Base-by-base conservation (phyloP, 1,140 invertebrate species). In the Nasonia longicornis region DNA sequence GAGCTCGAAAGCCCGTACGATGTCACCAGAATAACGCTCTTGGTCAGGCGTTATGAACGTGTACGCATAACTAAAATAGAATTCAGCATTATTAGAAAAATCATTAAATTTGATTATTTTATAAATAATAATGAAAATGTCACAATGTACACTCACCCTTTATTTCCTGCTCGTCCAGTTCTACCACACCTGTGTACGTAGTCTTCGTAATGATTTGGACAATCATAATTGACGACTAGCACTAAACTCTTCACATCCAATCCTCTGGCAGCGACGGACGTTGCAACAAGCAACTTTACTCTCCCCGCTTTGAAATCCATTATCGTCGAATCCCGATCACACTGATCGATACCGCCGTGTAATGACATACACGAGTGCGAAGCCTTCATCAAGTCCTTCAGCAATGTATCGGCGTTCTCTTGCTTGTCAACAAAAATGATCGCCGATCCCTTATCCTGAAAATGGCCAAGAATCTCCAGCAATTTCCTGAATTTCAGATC, bases 201-300 rank as follows among this genome's bases (percentile, higher is more conserved):
- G 91, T 99, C 99, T 92, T 99, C 99, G 89, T 99, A 99, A 91
- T 99, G 99, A 92, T 99, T 99, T 0, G 99, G 99, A 89, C 98
- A 99, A 91, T 99, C 98, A 90, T 99, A 99, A 91, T 99, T 99
- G 0, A 99, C 95, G 2, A 99, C 99, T 2, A 99, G 91, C 84
- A 99, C 98, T 3, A 99, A 93, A 86, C 99, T 97, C 88, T 99
- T 99, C 0, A 99, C 98, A 91, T 99, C 99, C 10, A 99, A 91
- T 0, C 99, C 99, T 83, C 99, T 91, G 0, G 98, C 98, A 12
- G 98, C 98, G 0, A 99, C 98, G 14, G 98, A 99, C 0, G 98
- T 99, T 0, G 98, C 98, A 3, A 98, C 94, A 71, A 96, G 88
- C 38, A 96, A 87, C 88, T 95, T 95, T 75, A 95, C 95, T 88